Evolutionary conservation across 2,888 invertebrate genomes (phyloP).

Genomic region (Vesta saturnalis): DNA sequence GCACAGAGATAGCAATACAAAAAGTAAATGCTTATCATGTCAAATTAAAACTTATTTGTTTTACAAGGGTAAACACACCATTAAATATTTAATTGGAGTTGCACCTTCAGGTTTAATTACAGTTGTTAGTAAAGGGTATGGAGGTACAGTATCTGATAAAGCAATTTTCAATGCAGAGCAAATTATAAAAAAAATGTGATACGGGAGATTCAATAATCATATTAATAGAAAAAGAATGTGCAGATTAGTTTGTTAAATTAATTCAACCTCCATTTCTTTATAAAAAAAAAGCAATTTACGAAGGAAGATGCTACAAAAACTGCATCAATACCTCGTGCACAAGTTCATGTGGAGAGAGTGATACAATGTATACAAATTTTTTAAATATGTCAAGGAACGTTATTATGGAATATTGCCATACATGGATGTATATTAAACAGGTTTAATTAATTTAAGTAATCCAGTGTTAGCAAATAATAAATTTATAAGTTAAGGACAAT

Average conservation of each 20-base stretch:
- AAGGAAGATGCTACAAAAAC: slow-evolving; percentile 1
- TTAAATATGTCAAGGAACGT: background rate
- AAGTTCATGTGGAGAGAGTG: background rate
- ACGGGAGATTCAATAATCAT: slow-evolving; percentile 5
- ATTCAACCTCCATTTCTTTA: slow-evolving; percentile 5
- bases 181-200: background rate
- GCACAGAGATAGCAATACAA: slow-evolving; percentile 4
- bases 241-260: slow-evolving; percentile 4
- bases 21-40: background rate
- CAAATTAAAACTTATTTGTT: background rate
- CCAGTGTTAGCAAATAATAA: slow-evolving; percentile 2
- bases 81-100: slow-evolving; percentile 12
- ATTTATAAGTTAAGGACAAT: background rate
- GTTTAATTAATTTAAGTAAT: background rate
- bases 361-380: slow-evolving; percentile 6
- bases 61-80: background rate
- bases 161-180: background rate
- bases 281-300: slow-evolving; percentile 9
- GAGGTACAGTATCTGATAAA: slow-evolving; percentile 8
- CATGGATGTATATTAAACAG: slow-evolving; percentile 2
- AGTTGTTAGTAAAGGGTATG: slow-evolving; percentile 2
- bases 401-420: slow-evolving; percentile 1
- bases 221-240: slow-evolving; percentile 8
- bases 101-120: slow-evolving; percentile 2
- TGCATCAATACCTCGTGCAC: slow-evolving; percentile 5